These are phyloP conservation scores for Hylyphantes graminicola DNA, from an alignment of 1,140 invertebrate genomes.

Conservation along the genomic window DNA sequence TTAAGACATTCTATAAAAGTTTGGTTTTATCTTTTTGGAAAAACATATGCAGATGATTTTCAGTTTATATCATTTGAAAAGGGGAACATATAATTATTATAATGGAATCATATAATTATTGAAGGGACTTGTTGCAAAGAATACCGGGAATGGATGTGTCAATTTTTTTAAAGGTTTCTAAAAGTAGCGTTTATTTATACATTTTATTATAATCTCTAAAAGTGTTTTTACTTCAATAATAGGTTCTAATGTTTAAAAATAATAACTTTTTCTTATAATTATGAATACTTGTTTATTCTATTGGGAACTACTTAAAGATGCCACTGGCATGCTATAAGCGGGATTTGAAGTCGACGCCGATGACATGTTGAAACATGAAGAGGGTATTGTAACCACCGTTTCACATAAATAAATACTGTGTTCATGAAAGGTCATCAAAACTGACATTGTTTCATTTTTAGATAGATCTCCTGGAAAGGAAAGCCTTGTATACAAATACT, in stretches of 20 bases:
- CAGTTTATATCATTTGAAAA: neutral
- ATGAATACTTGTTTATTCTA: neutral
- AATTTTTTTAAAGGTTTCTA: neutral
- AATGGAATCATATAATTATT: neutral
- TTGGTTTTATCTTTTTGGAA: too few relatives aligned
- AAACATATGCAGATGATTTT: too few relatives aligned
- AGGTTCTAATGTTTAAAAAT: neutral
- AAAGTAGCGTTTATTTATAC: neutral
- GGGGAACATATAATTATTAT: too few relatives aligned
- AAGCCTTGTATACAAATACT: constrained; percentile 40
- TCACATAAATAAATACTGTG: too few relatives aligned
- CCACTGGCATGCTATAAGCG: too few relatives aligned
- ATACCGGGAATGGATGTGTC: neutral
- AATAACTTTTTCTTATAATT: neutral
- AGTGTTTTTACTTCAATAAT: neutral
- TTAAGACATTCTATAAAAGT: too few relatives aligned
- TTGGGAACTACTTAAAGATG: too few relatives aligned
- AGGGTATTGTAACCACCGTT: too few relatives aligned
- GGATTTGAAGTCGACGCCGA: too few relatives aligned
- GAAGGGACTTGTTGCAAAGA: neutral
- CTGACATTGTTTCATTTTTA: neutral
- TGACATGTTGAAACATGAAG: too few relatives aligned
- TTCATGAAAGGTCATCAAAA: too few relatives aligned
- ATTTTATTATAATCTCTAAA: neutral
- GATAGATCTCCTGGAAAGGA: constrained; percentile 32